phyloP scores from a whole-genome alignment of 2,797 vertebrate species.

The Heteromormyrus szaboi region DNA sequence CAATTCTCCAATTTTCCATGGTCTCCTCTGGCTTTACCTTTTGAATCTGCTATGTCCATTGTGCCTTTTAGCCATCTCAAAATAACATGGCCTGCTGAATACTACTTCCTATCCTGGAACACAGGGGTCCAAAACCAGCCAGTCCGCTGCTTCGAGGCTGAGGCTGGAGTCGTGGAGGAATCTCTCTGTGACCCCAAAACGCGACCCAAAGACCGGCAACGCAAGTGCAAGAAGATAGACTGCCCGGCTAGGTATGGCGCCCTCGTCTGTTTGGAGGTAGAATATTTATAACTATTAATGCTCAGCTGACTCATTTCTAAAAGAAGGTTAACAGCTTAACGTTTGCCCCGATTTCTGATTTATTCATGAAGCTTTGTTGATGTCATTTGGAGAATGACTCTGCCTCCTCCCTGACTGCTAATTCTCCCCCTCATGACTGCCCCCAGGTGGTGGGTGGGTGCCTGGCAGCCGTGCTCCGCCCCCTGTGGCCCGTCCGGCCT shows the following conservation, averaged over 20 bases:
- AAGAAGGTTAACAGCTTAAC: neutral
- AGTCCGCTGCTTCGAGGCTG: conserved; percentile 69
- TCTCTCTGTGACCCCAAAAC: conserved; percentile 72
- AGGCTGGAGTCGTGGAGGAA: conserved; percentile 70
- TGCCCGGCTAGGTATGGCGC: conserved; percentile 80
- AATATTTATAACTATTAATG: neutral
- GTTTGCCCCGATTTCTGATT: neutral
- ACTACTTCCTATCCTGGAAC: neutral
- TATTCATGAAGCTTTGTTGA: neutral
- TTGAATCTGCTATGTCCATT: neutral
- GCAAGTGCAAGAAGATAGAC: conserved; percentile 79
- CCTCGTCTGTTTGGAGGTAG: neutral
- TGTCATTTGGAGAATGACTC: neutral
- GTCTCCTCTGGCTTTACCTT: neutral
- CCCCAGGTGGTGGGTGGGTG: conserved; percentile 89
- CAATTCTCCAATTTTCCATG: neutral
- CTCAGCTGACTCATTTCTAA: neutral
- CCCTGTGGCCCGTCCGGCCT: conserved; percentile 77
- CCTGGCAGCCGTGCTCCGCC: conserved; percentile 86
- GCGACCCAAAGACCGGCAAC: conserved; percentile 68
- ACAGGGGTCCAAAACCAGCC: conserved; percentile 77
- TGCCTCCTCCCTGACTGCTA: neutral
- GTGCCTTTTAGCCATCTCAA: neutral
- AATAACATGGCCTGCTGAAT: neutral
- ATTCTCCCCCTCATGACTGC: neutral